A percentile compares a stretch with the other conserved stretches of the same genome.
Conservation (phyloP, 2,888 invertebrate species). For the Drosophila robusta region DNA sequence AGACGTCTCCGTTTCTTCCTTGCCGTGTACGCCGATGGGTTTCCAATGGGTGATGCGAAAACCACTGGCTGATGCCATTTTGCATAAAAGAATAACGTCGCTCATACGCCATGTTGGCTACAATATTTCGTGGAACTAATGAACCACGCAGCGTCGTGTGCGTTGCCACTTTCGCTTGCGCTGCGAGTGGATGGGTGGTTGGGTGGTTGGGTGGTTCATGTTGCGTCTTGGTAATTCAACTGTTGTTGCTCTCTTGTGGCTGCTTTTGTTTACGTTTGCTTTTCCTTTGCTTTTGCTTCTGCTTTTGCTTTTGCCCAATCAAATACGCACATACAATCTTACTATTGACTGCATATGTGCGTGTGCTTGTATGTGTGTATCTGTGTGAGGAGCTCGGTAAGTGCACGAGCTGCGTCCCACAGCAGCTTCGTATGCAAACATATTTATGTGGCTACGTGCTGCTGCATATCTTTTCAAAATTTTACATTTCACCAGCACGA, state of each 20-base stretch:
- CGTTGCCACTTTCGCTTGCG: slow-evolving; percentile 30
- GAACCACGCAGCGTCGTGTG: slow-evolving; percentile 62
- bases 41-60: slow-evolving; percentile 37
- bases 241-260: slow-evolving; percentile 60
- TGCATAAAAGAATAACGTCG: slow-evolving; percentile 61
- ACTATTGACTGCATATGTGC: slow-evolving; percentile 18
- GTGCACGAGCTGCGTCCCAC: slow-evolving; percentile 36
- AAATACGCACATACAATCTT: slow-evolving; percentile 16
- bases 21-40: slow-evolving; percentile 29
- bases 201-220: neutral
- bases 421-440: slow-evolving; percentile 58
- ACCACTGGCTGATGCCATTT: slow-evolving; percentile 36
- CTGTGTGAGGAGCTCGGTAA: slow-evolving; percentile 15
- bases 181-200: neutral
- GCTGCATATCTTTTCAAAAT: slow-evolving; percentile 67
- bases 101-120: slow-evolving; percentile 69
- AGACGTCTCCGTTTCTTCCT: slow-evolving; percentile 14
- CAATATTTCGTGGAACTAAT: slow-evolving; percentile 69
- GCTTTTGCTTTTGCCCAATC: slow-evolving; percentile 20
- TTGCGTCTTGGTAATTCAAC: slow-evolving; percentile 33
- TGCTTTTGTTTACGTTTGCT: slow-evolving; percentile 38
- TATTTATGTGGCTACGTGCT: slow-evolving; percentile 73
- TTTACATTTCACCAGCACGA: slow-evolving; percentile 58
- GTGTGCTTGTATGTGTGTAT: slow-evolving; percentile 6
- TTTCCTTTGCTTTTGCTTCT: slow-evolving; percentile 12